phyloP scores from a whole-genome alignment of 1,140 invertebrate species.

The Sycophila sp. region DNA sequence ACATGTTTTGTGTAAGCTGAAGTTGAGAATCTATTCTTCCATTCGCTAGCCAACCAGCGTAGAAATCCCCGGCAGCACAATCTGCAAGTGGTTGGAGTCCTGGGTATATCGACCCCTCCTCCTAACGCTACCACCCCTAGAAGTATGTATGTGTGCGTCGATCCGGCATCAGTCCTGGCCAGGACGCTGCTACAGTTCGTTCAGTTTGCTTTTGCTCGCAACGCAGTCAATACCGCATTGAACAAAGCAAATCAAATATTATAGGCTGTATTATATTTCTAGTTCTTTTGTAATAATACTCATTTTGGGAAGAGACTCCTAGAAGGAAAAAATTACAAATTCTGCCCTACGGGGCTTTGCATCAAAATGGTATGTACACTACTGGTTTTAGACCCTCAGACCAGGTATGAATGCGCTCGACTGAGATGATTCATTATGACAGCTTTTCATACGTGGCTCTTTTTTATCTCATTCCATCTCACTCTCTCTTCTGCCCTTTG shows the following conservation, averaged over 20 bases:
- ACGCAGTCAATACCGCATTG: slow-evolving; percentile 12
- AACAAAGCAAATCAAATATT: slow-evolving; percentile 22
- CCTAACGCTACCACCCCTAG: slow-evolving; percentile 40
- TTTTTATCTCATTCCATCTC: slow-evolving; percentile 47
- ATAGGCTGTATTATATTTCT: slow-evolving; percentile 26
- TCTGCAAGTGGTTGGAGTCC: slow-evolving; percentile 30
- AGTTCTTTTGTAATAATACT: slow-evolving; percentile 17
- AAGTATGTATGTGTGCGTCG: slow-evolving; percentile 42
- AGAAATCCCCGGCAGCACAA: slow-evolving; percentile 31
- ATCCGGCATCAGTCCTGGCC: slow-evolving; percentile 57
- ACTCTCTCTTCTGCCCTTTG: slow-evolving; percentile 35
- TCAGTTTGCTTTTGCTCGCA: slow-evolving; percentile 52
- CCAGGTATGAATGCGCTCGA: slow-evolving; percentile 57
- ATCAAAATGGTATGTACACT: slow-evolving; percentile 60
- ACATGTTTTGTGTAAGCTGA: too few relatives aligned
- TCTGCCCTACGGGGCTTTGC: slow-evolving; percentile 8
- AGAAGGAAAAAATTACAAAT: slow-evolving; percentile 32
- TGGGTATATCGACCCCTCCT: slow-evolving; percentile 46
- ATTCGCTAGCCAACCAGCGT: slow-evolving; percentile 12
- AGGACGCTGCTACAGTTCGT: slow-evolving; percentile 56
- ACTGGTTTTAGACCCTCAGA: slow-evolving; percentile 13
- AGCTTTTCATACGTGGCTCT: slow-evolving; percentile 57
- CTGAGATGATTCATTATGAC: slow-evolving; percentile 63
- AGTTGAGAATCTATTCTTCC: not conserved
- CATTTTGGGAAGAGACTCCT: not conserved